A percentile compares a stretch with the other conserved stretches of the same genome.
phyloP scores from a whole-genome alignment of 2,888 invertebrate species.

The Yponomeuta plumbellus region DNA sequence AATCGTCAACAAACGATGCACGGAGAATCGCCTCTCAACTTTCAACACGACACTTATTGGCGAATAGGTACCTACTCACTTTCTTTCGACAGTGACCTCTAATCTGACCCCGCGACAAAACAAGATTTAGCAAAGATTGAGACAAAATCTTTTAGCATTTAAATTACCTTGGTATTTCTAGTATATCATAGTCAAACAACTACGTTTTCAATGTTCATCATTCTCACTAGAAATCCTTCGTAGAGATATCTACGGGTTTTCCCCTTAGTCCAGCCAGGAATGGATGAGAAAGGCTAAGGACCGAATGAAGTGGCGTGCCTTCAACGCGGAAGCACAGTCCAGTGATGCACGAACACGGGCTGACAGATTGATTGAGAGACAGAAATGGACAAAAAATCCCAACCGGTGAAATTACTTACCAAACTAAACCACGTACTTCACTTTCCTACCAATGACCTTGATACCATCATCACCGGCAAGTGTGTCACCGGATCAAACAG shows the following conservation, averaged over 20 bases:
- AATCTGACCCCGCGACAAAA: neutral
- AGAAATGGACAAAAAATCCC: neutral
- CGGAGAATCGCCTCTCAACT: neutral
- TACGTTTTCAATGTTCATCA: no score
- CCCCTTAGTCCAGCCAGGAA: no score
- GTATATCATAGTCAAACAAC: neutral
- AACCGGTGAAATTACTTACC: neutral
- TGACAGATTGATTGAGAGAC: neutral
- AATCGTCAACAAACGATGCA: neutral
- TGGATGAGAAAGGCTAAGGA: no score
- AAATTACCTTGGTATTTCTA: neutral
- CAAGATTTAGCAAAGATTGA: neutral
- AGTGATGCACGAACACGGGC: no score
- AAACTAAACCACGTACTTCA: slow-evolving; percentile 7
- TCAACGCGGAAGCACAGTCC: no score
- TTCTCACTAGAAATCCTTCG: no score
- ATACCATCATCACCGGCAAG: slow-evolving; percentile 6
- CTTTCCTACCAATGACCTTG: slow-evolving; percentile 13
- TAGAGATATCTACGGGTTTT: no score
- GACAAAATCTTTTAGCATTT: neutral
- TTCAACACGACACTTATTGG: neutral
- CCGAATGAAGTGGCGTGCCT: no score
- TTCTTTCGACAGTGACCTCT: slow-evolving; percentile 9
- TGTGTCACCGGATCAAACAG: slow-evolving; percentile 10
- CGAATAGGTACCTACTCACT: neutral